Conservation (phyloP, 1,140 invertebrate species). For the Ceratosolen fusciceps region DNA sequence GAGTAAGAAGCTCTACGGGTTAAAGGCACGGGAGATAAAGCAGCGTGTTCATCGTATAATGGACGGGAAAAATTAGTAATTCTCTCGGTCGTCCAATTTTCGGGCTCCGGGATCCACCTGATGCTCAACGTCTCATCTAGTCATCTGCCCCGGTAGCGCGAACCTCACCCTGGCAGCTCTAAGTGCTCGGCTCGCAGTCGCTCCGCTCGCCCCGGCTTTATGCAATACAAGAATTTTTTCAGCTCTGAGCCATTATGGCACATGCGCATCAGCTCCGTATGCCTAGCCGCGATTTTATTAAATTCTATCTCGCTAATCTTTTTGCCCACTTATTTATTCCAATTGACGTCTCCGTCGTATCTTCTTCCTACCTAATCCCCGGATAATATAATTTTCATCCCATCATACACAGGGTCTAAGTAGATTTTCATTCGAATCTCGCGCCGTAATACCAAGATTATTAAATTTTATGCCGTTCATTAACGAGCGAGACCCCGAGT, state of each 20-base stretch:
- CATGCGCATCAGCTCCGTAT: not conserved
- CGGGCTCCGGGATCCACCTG: slow-evolving; percentile 37
- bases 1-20: too few relatives aligned
- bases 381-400: too few relatives aligned
- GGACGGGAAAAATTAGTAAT: slow-evolving; percentile 37
- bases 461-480: too few relatives aligned
- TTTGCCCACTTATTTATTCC: too few relatives aligned
- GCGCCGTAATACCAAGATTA: too few relatives aligned
- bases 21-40: too few relatives aligned
- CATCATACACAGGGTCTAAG: too few relatives aligned
- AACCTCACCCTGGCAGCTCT: not conserved
- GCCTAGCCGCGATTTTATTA: slow-evolving; percentile 32
- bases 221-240: slow-evolving; percentile 14
- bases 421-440: too few relatives aligned
- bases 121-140: slow-evolving; percentile 9
- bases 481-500: too few relatives aligned
- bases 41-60: slow-evolving; percentile 35
- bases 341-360: too few relatives aligned
- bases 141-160: not conserved
- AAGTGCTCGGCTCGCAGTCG: not conserved
- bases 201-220: not conserved
- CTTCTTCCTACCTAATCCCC: too few relatives aligned
- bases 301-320: not conserved
- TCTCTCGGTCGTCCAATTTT: slow-evolving; percentile 40
- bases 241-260: not conserved